These are phyloP conservation scores for Sesamia inferens DNA, from an alignment of 2,888 invertebrate genomes.

Conservation along the genomic window DNA sequence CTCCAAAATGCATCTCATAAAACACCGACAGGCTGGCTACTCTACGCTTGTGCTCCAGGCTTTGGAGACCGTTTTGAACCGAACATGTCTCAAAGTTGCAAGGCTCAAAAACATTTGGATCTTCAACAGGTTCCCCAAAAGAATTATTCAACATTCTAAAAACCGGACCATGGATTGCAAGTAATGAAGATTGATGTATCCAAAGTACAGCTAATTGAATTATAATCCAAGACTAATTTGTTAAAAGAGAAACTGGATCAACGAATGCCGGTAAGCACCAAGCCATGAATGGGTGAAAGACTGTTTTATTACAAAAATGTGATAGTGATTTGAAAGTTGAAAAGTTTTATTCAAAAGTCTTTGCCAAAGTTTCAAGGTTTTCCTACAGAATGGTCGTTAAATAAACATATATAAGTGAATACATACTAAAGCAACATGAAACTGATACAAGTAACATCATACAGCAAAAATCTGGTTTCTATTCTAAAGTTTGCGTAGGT, in stretches of 20 bases:
- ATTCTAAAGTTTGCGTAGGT: conserved; percentile 58
- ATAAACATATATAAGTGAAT: conserved; percentile 6
- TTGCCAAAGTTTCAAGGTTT: neutral
- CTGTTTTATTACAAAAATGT: neutral
- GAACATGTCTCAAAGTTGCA: no score
- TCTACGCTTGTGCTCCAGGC: no score
- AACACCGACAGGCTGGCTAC: no score
- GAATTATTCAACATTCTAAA: conserved; percentile 16
- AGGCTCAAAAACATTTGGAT: neutral
- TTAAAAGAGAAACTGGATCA: conserved; percentile 42
- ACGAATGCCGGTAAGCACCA: conserved; percentile 13
- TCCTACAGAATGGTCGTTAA: neutral
- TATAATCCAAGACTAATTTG: conserved; percentile 50
- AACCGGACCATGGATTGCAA: conserved; percentile 17
- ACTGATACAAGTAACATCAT: conserved; percentile 51
- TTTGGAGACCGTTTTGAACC: no score
- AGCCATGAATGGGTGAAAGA: conserved; percentile 22
- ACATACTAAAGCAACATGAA: conserved; percentile 17
- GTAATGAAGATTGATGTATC: conserved; percentile 51
- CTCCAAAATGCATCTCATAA: no score
- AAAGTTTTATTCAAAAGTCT: neutral
- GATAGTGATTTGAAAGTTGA: neutral
- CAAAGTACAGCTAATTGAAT: conserved; percentile 49
- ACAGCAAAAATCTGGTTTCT: conserved; percentile 54
- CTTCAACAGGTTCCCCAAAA: neutral